These are phyloP conservation scores for Buathra laborator DNA, from an alignment of 2,888 invertebrate genomes.

Conservation along the genomic window DNA sequence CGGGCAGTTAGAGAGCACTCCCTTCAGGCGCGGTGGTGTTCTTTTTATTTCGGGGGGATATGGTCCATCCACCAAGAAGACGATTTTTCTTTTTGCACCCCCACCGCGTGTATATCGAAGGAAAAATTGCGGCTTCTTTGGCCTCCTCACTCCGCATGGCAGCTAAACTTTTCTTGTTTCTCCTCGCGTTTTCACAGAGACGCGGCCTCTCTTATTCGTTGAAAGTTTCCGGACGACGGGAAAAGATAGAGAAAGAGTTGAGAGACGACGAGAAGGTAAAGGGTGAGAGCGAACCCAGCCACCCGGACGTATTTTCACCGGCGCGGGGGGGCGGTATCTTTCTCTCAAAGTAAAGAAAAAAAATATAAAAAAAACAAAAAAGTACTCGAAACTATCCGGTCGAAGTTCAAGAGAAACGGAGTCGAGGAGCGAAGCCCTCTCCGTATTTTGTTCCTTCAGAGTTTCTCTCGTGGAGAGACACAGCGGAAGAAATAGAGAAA, in stretches of 20 bases:
- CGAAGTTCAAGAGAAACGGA: conserved; percentile 6
- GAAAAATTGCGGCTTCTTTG: conserved; percentile 38
- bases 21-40: neutral
- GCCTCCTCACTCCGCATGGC: conserved; percentile 18
- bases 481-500: conserved; percentile 1
- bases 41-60: neutral
- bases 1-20: neutral
- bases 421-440: neutral
- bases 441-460: conserved; percentile 8
- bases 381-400: conserved; percentile 11
- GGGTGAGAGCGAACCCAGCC: neutral
- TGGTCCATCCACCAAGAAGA: conserved; percentile 7
- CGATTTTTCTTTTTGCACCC: neutral
- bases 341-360: neutral
- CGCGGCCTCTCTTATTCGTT: conserved; percentile 25
- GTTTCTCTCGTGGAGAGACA: neutral
- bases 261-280: neutral
- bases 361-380: conserved; percentile 4
- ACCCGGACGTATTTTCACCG: neutral
- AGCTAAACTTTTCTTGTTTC: conserved; percentile 58
- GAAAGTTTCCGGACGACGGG: conserved; percentile 48
- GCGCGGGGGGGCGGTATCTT: neutral
- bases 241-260: conserved; percentile 26
- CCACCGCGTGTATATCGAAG: neutral
- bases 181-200: conserved; percentile 27